Evolutionary conservation across 2,113 vertebrate species (phyloP).

Genomic region (Coryphaenoides rupestris): DNA sequence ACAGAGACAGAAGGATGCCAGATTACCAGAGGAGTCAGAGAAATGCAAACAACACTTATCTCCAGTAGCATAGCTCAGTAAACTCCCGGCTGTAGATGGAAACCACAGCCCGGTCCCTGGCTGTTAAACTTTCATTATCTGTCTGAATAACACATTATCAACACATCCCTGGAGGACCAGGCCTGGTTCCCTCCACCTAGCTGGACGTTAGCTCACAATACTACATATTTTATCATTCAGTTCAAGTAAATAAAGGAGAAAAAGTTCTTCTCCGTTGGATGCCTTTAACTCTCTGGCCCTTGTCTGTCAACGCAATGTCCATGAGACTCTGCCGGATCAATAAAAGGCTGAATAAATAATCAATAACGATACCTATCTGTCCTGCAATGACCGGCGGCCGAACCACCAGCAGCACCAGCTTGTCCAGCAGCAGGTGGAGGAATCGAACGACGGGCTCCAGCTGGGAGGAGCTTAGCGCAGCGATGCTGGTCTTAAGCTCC

Average conservation of each 20-base stretch:
- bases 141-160: background rate
- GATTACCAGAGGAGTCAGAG: background rate
- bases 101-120: background rate
- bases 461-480: conserved; percentile 89
- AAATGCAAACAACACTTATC: background rate
- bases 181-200: too few relatives aligned
- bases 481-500: conserved; percentile 94
- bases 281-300: too few relatives aligned
- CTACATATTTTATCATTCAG: too few relatives aligned
- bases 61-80: background rate
- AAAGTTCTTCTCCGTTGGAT: too few relatives aligned
- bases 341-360: background rate
- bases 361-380: conserved; percentile 96
- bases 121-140: background rate
- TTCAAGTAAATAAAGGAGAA: too few relatives aligned
- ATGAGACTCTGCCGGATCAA: background rate
- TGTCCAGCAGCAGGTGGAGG: conserved; percentile 96
- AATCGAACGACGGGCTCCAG: conserved; percentile 95
- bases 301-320: too few relatives aligned
- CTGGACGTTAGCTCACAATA: too few relatives aligned
- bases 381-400: conserved; percentile 95
- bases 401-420: conserved; percentile 93
- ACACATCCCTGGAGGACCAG: too few relatives aligned
- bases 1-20: background rate
- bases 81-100: background rate